These are phyloP conservation scores for Ceyx erithaca DNA, from an alignment of 2,797 vertebrate genomes.

Conservation along the genomic window DNA sequence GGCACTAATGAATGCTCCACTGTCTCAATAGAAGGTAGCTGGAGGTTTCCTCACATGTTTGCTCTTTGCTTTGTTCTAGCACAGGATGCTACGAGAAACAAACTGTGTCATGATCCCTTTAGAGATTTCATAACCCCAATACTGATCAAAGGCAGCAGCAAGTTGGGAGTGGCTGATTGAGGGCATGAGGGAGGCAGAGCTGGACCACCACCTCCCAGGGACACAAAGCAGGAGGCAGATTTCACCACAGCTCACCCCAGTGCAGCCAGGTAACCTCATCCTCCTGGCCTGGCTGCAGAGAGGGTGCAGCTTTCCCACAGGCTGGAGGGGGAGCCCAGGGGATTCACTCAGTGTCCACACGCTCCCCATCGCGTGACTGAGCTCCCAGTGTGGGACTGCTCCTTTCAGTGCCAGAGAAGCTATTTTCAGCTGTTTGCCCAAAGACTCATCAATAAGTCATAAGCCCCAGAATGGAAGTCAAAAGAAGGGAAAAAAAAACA, in stretches of 20 bases:
- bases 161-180: background rate
- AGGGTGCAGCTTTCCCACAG: background rate
- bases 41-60: slow-evolving; percentile 45
- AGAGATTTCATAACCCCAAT: slow-evolving; percentile 48
- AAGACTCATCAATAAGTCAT: slow-evolving; percentile 74
- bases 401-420: slow-evolving; percentile 23
- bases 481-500: slow-evolving; percentile 46
- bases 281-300: background rate
- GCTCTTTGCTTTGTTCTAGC: slow-evolving; percentile 39
- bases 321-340: background rate
- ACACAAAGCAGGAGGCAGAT: background rate
- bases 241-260: background rate
- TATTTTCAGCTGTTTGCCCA: slow-evolving; percentile 61
- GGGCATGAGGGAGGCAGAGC: background rate
- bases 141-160: slow-evolving; percentile 32
- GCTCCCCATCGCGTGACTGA: background rate
- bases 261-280: background rate
- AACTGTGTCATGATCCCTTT: background rate
- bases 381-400: slow-evolving; percentile 44
- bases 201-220: background rate
- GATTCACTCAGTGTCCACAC: background rate
- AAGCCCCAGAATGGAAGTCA: slow-evolving; percentile 56
- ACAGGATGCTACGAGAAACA: slow-evolving; percentile 45
- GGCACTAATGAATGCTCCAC: slow-evolving; percentile 50
- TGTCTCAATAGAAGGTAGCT: slow-evolving; percentile 41